phyloP scores from a whole-genome alignment of 2,888 invertebrate genomes.

The Ganaspis brasiliensis region DNA sequence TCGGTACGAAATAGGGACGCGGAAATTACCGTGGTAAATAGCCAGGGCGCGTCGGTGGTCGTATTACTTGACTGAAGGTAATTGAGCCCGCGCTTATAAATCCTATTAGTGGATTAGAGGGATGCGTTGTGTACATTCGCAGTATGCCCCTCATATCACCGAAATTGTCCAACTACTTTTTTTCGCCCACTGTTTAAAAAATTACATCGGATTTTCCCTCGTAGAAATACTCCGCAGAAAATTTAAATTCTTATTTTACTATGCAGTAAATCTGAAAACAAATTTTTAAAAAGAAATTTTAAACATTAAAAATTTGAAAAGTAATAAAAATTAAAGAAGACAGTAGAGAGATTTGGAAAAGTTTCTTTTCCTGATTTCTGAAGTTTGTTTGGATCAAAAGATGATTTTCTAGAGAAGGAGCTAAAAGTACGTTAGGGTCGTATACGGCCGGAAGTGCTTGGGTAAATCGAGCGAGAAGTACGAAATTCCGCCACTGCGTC shows the following conservation, averaged over 20 bases:
- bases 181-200: neutral
- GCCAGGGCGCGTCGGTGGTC: slow-evolving; percentile 66
- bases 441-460: slow-evolving; percentile 67
- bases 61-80: slow-evolving; percentile 77
- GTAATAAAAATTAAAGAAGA: too few relatives aligned
- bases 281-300: too few relatives aligned
- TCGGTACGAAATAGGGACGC: slow-evolving; percentile 57
- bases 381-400: neutral
- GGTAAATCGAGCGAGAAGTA: slow-evolving; percentile 72
- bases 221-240: too few relatives aligned
- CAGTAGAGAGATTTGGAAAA: too few relatives aligned
- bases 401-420: neutral
- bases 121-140: slow-evolving; percentile 64
- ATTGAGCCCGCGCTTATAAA: slow-evolving; percentile 79
- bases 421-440: slow-evolving; percentile 29
- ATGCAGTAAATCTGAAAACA: too few relatives aligned
- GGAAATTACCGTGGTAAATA: slow-evolving; percentile 73
- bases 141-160: neutral
- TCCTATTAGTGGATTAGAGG: slow-evolving; percentile 80
- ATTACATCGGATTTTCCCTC: too few relatives aligned
- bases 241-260: too few relatives aligned
- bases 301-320: too few relatives aligned
- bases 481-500: slow-evolving; percentile 70
- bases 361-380: neutral
- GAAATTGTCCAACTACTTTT: neutral